Evolutionary conservation across 2,888 invertebrate species (phyloP), one percentile per base, ranked within the genome.

Genomic region (Eulithis prunata): DNA sequence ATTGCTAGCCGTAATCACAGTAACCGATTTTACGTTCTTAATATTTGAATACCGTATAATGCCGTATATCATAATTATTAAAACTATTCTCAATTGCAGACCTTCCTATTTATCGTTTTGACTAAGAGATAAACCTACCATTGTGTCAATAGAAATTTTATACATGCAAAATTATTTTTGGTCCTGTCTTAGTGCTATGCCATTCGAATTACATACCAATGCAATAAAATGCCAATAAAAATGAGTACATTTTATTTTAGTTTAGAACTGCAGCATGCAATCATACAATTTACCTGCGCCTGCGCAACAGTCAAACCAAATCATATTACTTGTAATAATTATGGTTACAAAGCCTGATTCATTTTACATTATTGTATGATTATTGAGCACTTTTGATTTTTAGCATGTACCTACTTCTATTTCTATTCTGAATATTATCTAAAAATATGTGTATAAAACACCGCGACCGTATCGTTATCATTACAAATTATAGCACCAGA

Each of bases 401-500:
- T 46, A 46, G 56, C 60, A 21, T 57, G 13, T 41, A 41, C 32
- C 21, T 21, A 21, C 21, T 21, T 21, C 21, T 32, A 28, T 54
- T 32, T 64, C 14, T 53, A 58, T 57, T 58, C n/a, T 54, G 51
- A 57, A 62, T 56, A 55, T 54, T 32, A 68, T 53, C 53, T 66
- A 60, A 62, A 58, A 65, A 54, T 66, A 60, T 51, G 58, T 69
- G 68, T 71, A 68, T 65, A 70, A 70, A 73, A 66, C 56, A 55
- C 8, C 63, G 63, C 60, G 64, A 59, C 67, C 58, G 45, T 62
- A 63, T 57, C 59, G 52, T 60, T 67, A 69, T 21, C 6, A 66
- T 41, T 57, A 62, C 62, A 68, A 69, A 66, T 68, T 66, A 70
- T 64, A 70, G 71, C 69, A 71, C 70, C 71, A 73, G 65, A 68